phyloP scores from a whole-genome alignment of 1,140 invertebrate species.

The Mactra quadrangularis region DNA sequence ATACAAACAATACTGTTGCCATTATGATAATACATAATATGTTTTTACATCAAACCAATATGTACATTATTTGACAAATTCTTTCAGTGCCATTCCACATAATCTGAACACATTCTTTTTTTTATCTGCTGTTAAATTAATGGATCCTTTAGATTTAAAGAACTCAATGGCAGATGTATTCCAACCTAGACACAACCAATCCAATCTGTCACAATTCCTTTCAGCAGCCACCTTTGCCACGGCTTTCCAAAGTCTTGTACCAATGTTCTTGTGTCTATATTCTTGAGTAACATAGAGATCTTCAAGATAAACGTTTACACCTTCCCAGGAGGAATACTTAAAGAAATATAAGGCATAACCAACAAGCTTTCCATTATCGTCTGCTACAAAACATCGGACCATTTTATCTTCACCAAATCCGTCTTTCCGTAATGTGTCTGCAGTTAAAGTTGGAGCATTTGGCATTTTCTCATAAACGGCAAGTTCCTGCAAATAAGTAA shows the following conservation, averaged over 20 bases:
- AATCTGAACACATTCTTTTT: constrained; percentile 90
- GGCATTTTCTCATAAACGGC: constrained; percentile 73
- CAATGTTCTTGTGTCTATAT: constrained; percentile 88
- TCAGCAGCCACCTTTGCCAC: constrained; percentile 88
- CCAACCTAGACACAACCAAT: constrained; percentile 93
- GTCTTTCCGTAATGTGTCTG: constrained; percentile 69
- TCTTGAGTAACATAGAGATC: constrained; percentile 91
- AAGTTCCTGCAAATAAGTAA: constrained; percentile 67
- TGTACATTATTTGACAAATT: constrained; percentile 15
- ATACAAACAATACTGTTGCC: too few relatives aligned
- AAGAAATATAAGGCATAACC: constrained; percentile 74
- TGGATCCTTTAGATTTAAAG: constrained; percentile 89
- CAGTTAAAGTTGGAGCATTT: constrained; percentile 67
- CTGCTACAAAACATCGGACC: constrained; percentile 71
- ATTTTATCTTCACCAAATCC: constrained; percentile 72
- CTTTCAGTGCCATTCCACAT: constrained; percentile 68
- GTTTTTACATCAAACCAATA: too few relatives aligned
- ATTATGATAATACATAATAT: too few relatives aligned
- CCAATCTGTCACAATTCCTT: constrained; percentile 86
- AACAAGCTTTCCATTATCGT: constrained; percentile 56
- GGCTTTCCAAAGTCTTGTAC: constrained; percentile 88
- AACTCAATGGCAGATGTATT: constrained; percentile 89
- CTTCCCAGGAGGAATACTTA: constrained; percentile 79
- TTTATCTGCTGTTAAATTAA: constrained; percentile 87
- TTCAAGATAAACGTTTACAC: constrained; percentile 85